Conservation (phyloP, 1,140 invertebrate species). For the Thaumetopoea pityocampa region DNA sequence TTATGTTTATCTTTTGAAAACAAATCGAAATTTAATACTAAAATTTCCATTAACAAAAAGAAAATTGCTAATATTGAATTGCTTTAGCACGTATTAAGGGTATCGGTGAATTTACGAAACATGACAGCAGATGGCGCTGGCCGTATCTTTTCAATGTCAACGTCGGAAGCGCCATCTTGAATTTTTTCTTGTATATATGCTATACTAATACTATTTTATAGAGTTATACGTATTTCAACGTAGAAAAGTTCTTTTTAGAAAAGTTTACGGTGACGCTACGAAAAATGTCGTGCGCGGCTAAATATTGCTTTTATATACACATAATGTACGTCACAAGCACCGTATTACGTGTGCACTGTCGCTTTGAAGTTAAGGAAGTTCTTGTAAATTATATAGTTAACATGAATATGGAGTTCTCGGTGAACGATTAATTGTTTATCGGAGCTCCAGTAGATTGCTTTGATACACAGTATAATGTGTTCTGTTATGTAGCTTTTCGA, state of each 20-base stretch:
- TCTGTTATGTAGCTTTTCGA: conserved; percentile 18
- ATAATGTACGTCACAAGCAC: conserved; percentile 7
- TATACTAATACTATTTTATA: too few species aligned
- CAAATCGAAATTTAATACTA: too few species aligned
- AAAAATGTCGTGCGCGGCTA: conserved; percentile 14
- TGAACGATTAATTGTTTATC: background rate
- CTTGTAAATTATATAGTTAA: conserved; percentile 9
- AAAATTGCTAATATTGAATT: too few species aligned
- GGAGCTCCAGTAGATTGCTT: conserved; percentile 7
- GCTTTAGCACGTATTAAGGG: too few species aligned
- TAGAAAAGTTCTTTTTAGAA: too few species aligned
- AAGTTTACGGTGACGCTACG: conserved; percentile 58
- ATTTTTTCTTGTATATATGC: conserved; percentile 34
- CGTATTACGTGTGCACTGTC: conserved; percentile 2
- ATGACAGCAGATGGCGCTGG: conserved; percentile 64
- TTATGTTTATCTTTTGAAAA: too few species aligned
- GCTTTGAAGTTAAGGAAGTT: background rate
- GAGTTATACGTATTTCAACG: too few species aligned
- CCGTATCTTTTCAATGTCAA: conserved; percentile 24
- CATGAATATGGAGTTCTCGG: conserved; percentile 1
- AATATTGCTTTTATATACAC: background rate
- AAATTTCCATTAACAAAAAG: too few species aligned
- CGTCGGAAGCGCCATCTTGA: conserved; percentile 60
- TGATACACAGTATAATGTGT: conserved; percentile 10
- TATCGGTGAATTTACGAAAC: too few species aligned